phyloP scores from a whole-genome alignment of 2,888 invertebrate species.

The Folsomia manolachei region DNA sequence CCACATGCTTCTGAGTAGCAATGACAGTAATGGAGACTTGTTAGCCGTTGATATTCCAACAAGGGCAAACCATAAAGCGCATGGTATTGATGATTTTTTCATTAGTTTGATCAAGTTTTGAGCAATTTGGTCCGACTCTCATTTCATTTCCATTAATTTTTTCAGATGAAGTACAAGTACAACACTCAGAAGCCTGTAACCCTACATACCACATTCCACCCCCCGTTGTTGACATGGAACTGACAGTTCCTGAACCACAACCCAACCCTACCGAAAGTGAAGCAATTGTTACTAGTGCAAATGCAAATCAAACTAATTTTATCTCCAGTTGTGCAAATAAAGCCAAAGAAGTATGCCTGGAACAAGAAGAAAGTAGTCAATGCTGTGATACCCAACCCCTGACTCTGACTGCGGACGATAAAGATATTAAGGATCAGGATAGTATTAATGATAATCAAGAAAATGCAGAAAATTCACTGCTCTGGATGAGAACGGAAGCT shows the following conservation, averaged over 20 bases:
- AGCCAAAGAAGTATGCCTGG: not conserved
- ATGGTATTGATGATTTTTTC: not conserved
- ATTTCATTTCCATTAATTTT: not conserved
- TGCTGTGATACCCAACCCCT: not conserved
- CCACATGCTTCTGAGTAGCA: too few species aligned
- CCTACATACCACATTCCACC: not conserved
- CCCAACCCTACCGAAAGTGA: not conserved
- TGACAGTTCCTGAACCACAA: not conserved
- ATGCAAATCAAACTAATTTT: not conserved
- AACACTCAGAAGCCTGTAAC: slow-evolving; percentile 1
- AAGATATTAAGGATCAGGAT: not conserved
- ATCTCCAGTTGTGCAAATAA: not conserved
- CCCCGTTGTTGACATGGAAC: not conserved
- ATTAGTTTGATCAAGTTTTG: not conserved
- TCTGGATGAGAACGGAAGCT: slow-evolving; percentile 37
- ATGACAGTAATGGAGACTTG: too few species aligned
- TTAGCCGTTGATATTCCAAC: too few species aligned
- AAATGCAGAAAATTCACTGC: slow-evolving; percentile 28
- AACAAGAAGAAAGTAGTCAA: not conserved
- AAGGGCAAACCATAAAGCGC: too few species aligned
- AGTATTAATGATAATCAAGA: not conserved
- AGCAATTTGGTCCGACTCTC: not conserved
- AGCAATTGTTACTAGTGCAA: not conserved
- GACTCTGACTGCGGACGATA: not conserved
- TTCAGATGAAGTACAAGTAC: not conserved